Evolutionary conservation across 2,113 vertebrate species (phyloP).

Genomic region (Typhlomys cinereus): DNA sequence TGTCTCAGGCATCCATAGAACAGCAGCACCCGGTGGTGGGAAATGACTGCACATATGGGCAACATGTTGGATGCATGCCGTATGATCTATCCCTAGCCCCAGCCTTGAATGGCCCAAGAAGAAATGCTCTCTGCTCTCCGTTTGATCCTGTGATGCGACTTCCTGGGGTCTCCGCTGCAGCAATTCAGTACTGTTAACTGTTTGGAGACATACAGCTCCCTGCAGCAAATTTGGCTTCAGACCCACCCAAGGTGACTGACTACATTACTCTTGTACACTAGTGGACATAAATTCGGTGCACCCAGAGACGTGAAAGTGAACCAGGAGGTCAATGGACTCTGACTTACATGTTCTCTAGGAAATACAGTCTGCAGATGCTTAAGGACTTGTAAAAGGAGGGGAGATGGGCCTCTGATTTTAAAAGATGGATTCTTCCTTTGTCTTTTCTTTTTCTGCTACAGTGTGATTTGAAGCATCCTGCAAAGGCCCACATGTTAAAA

Average conservation of each 20-base stretch:
- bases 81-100: neutral
- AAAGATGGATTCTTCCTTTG: neutral
- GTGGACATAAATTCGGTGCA: neutral
- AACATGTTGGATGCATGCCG: neutral
- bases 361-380: slow-evolving; percentile 27
- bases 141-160: neutral
- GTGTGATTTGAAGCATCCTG: neutral
- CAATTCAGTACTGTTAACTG: neutral
- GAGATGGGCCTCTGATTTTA: slow-evolving; percentile 26
- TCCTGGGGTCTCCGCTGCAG: neutral
- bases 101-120: neutral
- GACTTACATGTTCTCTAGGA: neutral
- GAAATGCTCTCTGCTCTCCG: neutral
- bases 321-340: neutral
- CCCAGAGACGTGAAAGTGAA: neutral
- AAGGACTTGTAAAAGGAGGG: neutral
- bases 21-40: neutral
- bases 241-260: neutral
- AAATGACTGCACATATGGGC: neutral
- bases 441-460: neutral
- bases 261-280: neutral
- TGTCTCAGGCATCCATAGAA: slow-evolving; percentile 12
- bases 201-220: neutral
- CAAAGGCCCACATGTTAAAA: neutral
- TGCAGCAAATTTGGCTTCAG: neutral